Percentiles rank a stretch among this genome's conserved stretches.
Evolutionary conservation across 2,797 vertebrate species (phyloP).

Genomic region (Aotus griseimembra): DNA sequence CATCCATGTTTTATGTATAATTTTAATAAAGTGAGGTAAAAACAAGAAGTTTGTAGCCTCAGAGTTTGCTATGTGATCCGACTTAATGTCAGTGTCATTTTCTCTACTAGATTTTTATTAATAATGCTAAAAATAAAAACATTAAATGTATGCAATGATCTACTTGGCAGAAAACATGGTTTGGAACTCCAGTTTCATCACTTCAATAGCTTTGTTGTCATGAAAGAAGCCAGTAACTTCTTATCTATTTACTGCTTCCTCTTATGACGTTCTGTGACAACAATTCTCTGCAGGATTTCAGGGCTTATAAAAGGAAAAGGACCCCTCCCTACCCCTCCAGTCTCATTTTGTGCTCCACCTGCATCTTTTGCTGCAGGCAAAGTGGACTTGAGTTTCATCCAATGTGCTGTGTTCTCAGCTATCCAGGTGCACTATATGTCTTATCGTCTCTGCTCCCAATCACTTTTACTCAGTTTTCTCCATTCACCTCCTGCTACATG

Average conservation of each 20-base stretch:
- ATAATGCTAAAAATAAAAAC: conserved; percentile 4
- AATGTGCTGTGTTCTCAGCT: background rate
- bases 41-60: background rate
- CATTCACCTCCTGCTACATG: background rate
- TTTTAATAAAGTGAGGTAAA: background rate
- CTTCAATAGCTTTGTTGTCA: background rate
- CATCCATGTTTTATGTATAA: background rate
- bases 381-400: background rate
- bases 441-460: background rate
- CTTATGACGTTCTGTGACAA: conserved; percentile 25
- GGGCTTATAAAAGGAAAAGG: background rate
- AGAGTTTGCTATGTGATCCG: background rate
- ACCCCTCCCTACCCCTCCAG: background rate
- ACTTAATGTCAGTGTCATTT: background rate
- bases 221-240: conserved; percentile 17
- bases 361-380: background rate
- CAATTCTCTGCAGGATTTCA: background rate
- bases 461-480: background rate
- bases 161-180: background rate
- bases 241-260: background rate
- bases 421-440: background rate
- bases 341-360: background rate
- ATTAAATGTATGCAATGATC: background rate
- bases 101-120: background rate
- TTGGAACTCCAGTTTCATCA: background rate